Evolutionary conservation across 1,140 invertebrate species (phyloP).

Genomic region (Micrasema longulum): DNA sequence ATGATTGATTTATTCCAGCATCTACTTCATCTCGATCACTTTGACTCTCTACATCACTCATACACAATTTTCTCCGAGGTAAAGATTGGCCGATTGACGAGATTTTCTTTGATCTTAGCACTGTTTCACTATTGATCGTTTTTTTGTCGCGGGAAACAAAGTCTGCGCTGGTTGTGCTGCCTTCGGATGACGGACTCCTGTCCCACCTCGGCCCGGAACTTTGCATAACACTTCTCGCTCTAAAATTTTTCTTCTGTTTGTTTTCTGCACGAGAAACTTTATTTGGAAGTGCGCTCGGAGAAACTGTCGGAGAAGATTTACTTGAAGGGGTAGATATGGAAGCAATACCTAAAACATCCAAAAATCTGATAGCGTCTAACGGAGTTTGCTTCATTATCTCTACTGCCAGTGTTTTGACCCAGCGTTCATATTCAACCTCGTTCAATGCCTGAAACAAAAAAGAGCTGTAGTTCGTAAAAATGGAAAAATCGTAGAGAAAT

Average conservation of each 20-base stretch:
- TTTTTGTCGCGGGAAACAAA: slow-evolving; percentile 35
- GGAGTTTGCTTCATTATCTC: slow-evolving; percentile 74
- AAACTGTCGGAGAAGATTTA: slow-evolving; percentile 2
- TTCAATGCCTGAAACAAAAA: slow-evolving; percentile 67
- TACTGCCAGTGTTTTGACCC: slow-evolving; percentile 73
- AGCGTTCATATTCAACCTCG: slow-evolving; percentile 71
- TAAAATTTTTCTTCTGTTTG: not conserved
- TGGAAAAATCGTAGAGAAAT: too few species aligned
- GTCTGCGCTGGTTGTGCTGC: slow-evolving; percentile 56
- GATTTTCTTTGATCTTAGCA: slow-evolving; percentile 40
- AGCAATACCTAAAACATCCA: slow-evolving; percentile 65
- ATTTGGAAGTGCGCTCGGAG: not conserved
- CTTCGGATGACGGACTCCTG: slow-evolving; percentile 61
- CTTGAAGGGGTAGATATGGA: slow-evolving; percentile 38
- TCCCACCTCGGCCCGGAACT: slow-evolving; percentile 57
- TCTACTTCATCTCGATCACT: slow-evolving; percentile 53
- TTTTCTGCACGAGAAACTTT: slow-evolving; percentile 2
- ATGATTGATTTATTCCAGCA: not conserved
- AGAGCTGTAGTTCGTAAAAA: too few species aligned
- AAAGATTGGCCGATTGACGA: slow-evolving; percentile 38
- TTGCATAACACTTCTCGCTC: not conserved
- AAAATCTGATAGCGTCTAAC: slow-evolving; percentile 68
- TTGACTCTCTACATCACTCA: slow-evolving; percentile 53
- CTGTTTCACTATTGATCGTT: slow-evolving; percentile 27
- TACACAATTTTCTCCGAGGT: slow-evolving; percentile 49